These are phyloP conservation scores for Camponotus floridanus DNA, from an alignment of 1,140 invertebrate species.

Conservation along the genomic window DNA sequence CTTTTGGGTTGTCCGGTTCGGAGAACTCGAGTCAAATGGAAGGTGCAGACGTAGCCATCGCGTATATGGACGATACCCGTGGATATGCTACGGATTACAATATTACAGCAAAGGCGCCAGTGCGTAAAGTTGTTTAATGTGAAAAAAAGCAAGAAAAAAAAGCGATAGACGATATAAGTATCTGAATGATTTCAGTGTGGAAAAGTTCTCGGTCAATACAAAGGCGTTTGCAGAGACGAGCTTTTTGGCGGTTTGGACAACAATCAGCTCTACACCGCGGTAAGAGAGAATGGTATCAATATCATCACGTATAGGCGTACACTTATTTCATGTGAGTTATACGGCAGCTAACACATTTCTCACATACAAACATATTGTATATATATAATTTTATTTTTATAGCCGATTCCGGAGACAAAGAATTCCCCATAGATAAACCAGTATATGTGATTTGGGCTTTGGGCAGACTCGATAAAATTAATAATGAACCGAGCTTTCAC, in stretches of 20 bases:
- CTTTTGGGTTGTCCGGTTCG: slow-evolving; percentile 94
- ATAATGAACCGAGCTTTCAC: slow-evolving; percentile 94
- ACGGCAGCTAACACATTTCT: too few species aligned
- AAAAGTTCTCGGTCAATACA: slow-evolving; percentile 93
- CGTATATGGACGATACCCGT: slow-evolving; percentile 90
- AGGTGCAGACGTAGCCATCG: slow-evolving; percentile 93
- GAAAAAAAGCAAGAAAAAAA: neutral
- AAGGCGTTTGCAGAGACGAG: slow-evolving; percentile 94
- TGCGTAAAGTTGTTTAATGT: slow-evolving; percentile 81
- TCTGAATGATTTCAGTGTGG: slow-evolving; percentile 88
- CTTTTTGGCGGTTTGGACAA: slow-evolving; percentile 92
- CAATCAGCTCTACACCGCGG: slow-evolving; percentile 91
- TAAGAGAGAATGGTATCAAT: slow-evolving; percentile 91
- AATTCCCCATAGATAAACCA: slow-evolving; percentile 89
- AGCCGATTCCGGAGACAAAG: slow-evolving; percentile 93
- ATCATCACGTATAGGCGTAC: slow-evolving; percentile 92
- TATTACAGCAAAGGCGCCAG: slow-evolving; percentile 93
- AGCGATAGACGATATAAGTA: neutral
- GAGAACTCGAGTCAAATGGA: slow-evolving; percentile 91
- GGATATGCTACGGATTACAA: slow-evolving; percentile 94
- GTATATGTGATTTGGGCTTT: slow-evolving; percentile 94
- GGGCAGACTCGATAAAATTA: slow-evolving; percentile 91
- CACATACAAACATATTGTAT: neutral
- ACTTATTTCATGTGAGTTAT: slow-evolving; percentile 90
- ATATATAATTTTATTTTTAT: slow-evolving; percentile 68